These are phyloP conservation scores for Barypeithes pellucidus DNA, from an alignment of 2,888 invertebrate species.

Conservation along the genomic window DNA sequence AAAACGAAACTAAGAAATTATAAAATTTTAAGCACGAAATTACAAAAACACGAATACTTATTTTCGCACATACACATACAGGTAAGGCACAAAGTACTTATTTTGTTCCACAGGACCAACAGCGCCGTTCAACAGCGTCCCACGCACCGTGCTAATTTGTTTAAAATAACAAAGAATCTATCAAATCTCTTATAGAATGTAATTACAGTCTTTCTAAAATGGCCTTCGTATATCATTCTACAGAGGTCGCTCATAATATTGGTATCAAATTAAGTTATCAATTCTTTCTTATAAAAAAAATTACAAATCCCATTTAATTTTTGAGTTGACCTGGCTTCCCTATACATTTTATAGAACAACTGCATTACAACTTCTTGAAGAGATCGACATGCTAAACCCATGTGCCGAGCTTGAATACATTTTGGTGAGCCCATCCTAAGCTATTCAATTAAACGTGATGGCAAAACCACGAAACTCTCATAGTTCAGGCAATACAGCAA, in stretches of 20 bases:
- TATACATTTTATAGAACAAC: too few species aligned
- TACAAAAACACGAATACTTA: background rate
- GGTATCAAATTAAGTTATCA: background rate
- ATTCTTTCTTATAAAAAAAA: background rate
- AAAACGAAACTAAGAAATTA: background rate
- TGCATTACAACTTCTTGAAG: too few species aligned
- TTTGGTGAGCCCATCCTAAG: too few species aligned
- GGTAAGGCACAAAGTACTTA: slow-evolving; percentile 11
- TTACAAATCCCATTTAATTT: too few species aligned
- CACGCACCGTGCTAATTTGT: too few species aligned
- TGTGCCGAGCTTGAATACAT: too few species aligned
- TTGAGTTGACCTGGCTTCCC: too few species aligned
- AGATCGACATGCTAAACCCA: too few species aligned
- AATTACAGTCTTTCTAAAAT: slow-evolving; percentile 21
- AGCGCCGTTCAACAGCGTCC: too few species aligned
- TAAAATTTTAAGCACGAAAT: slow-evolving; percentile 15
- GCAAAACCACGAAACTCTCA: too few species aligned
- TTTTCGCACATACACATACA: background rate
- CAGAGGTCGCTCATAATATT: background rate
- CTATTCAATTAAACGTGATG: too few species aligned
- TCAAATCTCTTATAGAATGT: slow-evolving; percentile 10
- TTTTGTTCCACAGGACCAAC: background rate
- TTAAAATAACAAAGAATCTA: background rate
- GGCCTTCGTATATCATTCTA: slow-evolving; percentile 6
- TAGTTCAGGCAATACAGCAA: too few species aligned